A percentile compares a stretch with the other conserved stretches of the same genome.
These are phyloP conservation scores for Oreochromis aureus DNA, from an alignment of 2,113 vertebrate species.

Conservation along the genomic window DNA sequence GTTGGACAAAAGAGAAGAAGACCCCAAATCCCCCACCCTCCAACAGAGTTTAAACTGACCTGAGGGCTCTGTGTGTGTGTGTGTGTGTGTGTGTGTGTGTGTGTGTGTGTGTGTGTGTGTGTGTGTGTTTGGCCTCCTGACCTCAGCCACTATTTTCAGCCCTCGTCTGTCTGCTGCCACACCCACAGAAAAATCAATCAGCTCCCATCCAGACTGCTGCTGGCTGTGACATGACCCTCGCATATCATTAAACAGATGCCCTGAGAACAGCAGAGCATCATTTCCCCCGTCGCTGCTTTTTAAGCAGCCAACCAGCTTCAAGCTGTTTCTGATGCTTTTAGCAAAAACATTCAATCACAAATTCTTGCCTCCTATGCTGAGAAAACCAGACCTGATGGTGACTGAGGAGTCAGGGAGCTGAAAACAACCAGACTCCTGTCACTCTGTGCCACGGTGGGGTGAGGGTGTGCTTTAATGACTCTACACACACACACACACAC, in stretches of 20 bases:
- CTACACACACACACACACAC: neutral
- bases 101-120: neutral
- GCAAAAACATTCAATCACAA: neutral
- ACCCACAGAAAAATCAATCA: slow-evolving; percentile 36
- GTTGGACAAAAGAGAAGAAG: neutral
- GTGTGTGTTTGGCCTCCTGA: slow-evolving; percentile 4
- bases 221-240: slow-evolving; percentile 31
- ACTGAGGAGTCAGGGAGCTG: neutral
- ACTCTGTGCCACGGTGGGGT: neutral
- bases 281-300: neutral
- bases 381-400: neutral
- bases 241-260: slow-evolving; percentile 43
- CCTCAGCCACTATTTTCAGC: slow-evolving; percentile 3
- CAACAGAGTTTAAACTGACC: neutral
- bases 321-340: neutral
- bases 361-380: neutral
- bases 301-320: neutral
- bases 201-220: neutral
- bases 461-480: slow-evolving; percentile 4
- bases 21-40: too few relatives aligned
- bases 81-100: too few relatives aligned
- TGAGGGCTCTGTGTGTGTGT: neutral
- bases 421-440: neutral
- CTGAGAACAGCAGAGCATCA: slow-evolving; percentile 30
- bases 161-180: slow-evolving; percentile 14